Base-by-base conservation (phyloP, 2,797 vertebrate species). In the Hoplostethus atlanticus region DNA sequence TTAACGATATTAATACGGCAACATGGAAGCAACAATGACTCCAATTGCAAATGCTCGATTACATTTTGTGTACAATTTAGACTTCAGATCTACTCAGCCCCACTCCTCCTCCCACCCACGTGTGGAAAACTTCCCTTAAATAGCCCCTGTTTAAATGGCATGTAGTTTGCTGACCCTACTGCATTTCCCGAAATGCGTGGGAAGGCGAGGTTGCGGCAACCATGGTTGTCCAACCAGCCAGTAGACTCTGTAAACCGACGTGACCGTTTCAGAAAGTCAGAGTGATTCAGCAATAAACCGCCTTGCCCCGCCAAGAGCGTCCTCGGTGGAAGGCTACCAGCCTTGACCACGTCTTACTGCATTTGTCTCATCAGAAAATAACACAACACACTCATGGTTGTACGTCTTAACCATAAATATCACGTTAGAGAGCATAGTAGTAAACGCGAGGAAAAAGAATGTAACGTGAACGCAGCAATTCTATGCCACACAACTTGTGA, bases 261-360 rank as follows among this genome's bases (percentile, higher is more conserved):
- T 79, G 73, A 83, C 87, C 85, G 88, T 93, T 94, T 91, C 87
- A 89, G 89, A 73, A 86, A 93, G 94, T 95, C 94, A 95, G 58
- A 72, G 93, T 96, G 95, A 96, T 94, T 96, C 95, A 96, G 95
- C 95, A 96, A 91, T 91, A 94, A 89, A 80, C 44, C 38, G 62
- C 81, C 78, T 64, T 64, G 76, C 81, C 78, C 80, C 57, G 8
- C 81, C 54, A 61, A 77, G 34, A 40, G 75, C 36, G 63, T 60
- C 56, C 46, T 47, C 38, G 9, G 31, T 25, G 48, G 28, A 57
- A 17, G 31, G 71, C 77, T 76, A 58, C 17, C 62, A 75, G 48
- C 59, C 0, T 48, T 12, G 68, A 73, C 80, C 77, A 17, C 67
- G 38, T 51, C 62, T 71, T 17, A 55, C 21, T 59, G 15, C 15